Evolutionary conservation across 2,797 vertebrate genomes (phyloP), one percentile per base, ranked within the genome.

Genomic region (Odontamblyopus rebecca): DNA sequence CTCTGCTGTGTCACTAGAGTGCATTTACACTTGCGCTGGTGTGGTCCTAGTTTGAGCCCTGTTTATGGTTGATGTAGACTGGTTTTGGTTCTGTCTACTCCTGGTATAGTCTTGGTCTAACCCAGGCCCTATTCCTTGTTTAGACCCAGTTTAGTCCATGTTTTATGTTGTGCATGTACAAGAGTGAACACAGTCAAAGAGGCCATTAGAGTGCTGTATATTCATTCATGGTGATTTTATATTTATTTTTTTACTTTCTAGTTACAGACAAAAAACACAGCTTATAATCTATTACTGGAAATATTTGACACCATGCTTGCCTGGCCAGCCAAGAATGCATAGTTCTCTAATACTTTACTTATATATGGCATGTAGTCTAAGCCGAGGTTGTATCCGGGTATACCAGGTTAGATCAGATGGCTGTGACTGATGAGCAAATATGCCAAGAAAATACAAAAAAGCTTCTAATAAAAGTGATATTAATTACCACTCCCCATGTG

Each of bases 391-490:
- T 53, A 53, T 53, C 32, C 32, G 2, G 30, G 30, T 30, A 30
- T 30, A 30, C 30, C 30, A 35, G 32, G 32, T 53, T 19, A 53
- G 8, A n/a, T 53, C 51, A 53, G 18, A 23, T 54, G 51, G 51
- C 6, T n/a, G 51, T 53, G 53, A 54, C 19, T 54, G n/a, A 54
- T 2, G n/a, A 54, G 53, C 7, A n/a, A n/a, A 54, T 54, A 23
- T 8, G 19, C 19, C 53, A 54, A 54, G 7, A 54, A 2, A 54
- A 23, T 23, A 54, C 53, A 54, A 54, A 23, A n/a, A 79, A 88
- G 82, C 78, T 77, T 85, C 89, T 88, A 91, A 89, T 88, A 88
- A 18, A 82, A 75, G 79, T 48, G 44, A 48, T 15, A 29, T 78
- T 76, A 73, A 77, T 72, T 72, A 73, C 76, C 75, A 64, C 70